Conservation (phyloP, 2,797 vertebrate species). For the Pangasius djambal region DNA sequence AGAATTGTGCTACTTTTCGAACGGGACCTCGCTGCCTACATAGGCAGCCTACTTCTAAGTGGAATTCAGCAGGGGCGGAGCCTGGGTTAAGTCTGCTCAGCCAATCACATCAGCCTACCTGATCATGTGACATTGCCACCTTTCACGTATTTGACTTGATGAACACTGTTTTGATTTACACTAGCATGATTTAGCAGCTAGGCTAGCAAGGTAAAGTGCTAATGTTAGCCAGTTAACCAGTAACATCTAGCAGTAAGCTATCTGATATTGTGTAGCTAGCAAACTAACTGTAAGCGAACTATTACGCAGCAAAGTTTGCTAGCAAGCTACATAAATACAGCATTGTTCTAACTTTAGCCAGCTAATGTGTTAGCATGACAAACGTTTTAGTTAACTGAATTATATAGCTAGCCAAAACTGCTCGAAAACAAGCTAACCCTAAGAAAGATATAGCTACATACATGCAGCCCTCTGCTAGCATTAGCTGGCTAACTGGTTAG, state of each 20-base stretch:
- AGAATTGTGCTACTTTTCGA: neutral
- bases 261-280: neutral
- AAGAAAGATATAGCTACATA: neutral
- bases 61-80: neutral
- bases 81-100: neutral
- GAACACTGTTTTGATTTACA: neutral
- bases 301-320: neutral
- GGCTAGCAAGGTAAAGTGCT: neutral
- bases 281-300: neutral
- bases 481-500: neutral
- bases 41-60: neutral
- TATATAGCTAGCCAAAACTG: neutral
- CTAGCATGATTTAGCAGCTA: neutral
- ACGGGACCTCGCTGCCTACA: neutral
- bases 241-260: neutral
- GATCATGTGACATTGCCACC: neutral
- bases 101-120: neutral
- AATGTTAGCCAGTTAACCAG: neutral
- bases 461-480: neutral
- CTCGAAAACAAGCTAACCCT: neutral
- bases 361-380: neutral
- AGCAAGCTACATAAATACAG: neutral
- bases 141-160: neutral
- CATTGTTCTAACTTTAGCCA: neutral
- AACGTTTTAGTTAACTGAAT: neutral